Evolutionary conservation across 2,888 invertebrate genomes (phyloP).

Genomic region (Coenonympha arcania): DNA sequence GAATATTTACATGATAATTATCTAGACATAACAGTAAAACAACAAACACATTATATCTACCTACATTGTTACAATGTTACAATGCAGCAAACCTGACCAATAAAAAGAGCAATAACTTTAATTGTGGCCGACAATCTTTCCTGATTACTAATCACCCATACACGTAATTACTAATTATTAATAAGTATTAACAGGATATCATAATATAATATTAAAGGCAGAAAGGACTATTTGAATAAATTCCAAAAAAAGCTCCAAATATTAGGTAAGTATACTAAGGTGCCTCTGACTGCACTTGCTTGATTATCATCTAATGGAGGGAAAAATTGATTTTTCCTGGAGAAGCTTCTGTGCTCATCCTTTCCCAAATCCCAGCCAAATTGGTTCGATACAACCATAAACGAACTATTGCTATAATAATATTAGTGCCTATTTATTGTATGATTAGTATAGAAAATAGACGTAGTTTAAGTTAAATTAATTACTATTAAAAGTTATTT

Average conservation of each 20-base stretch:
- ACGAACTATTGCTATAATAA: too few species aligned
- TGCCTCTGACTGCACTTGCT: too few species aligned
- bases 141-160: constrained; percentile 21
- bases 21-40: background rate
- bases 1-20: background rate
- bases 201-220: background rate
- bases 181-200: constrained; percentile 22
- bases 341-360: too few species aligned
- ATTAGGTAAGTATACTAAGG: too few species aligned
- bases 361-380: too few species aligned
- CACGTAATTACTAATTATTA: background rate
- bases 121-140: constrained; percentile 18
- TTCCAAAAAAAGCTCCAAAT: background rate
- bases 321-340: too few species aligned
- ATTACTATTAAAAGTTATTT: too few species aligned
- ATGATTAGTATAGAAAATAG: too few species aligned
- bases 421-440: too few species aligned
- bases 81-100: constrained; percentile 4
- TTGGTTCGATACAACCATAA: too few species aligned
- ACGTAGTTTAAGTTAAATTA: too few species aligned
- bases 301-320: too few species aligned
- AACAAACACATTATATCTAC: constrained; percentile 3
- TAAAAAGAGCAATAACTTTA: constrained; percentile 18
- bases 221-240: background rate
- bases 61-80: background rate